Conservation (phyloP, 2,113 vertebrate genomes). For the Podocnemis expansa region DNA sequence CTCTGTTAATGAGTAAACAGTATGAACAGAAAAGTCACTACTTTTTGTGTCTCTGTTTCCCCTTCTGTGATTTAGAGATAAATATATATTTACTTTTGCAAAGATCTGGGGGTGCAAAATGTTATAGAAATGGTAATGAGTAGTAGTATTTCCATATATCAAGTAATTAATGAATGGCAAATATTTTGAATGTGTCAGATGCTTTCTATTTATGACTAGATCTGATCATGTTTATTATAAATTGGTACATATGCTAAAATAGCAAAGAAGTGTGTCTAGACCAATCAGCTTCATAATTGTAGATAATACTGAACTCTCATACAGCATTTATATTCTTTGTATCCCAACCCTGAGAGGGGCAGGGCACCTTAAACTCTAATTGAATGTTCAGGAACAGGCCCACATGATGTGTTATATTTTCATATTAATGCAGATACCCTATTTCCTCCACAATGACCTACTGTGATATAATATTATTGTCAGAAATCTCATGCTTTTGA, state of each 20-base stretch:
- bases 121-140: neutral
- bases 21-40: neutral
- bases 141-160: neutral
- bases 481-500: neutral
- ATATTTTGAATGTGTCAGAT: neutral
- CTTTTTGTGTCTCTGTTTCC: neutral
- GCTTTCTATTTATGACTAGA: neutral
- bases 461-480: neutral
- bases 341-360: neutral
- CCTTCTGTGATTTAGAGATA: neutral
- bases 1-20: neutral
- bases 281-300: neutral
- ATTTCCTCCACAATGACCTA: fast-evolving
- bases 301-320: fast-evolving
- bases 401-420: fast-evolving
- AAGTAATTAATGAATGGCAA: neutral
- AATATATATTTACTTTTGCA: neutral
- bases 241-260: neutral
- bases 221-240: neutral
- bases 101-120: neutral
- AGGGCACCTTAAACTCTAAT: fast-evolving
- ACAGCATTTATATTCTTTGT: neutral
- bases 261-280: neutral
- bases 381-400: neutral
- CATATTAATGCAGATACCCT: fast-evolving